Evolutionary conservation across 2,113 vertebrate species (phyloP), one percentile per base, ranked within the genome.

Genomic region (Picathartes gymnocephalus): DNA sequence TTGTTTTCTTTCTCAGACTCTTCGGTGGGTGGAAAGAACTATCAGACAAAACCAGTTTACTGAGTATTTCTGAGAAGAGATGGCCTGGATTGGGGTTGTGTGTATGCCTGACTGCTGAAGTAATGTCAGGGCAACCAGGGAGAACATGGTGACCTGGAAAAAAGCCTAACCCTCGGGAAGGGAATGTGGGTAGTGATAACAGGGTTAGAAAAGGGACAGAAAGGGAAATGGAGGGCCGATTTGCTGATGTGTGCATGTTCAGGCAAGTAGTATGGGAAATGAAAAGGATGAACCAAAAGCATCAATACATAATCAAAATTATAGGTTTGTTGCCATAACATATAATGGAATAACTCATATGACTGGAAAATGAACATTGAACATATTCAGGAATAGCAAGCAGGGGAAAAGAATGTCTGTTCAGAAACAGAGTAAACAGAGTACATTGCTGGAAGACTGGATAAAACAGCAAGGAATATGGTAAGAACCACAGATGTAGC

Each of bases 71-170:
- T 62, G 82, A 83, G 77, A 78, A 85, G 60, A 54, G 27, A 17
- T 16, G 78, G 88, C 42, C 44, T 72, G 80, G 15, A 35, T 2
- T 53, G 58, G 28, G 79, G 51, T 44, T 82, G 28, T 48, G n/a
- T 22, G 44, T 91, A 39, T 58, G 68, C 69, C 57, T 86, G 91
- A 53, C 51, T 45, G 74, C 44, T 86, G 56, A 83, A 90, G 82
- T 45, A 83, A 95, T 47, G 71, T 88, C 90, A 90, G 88, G 44
- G 68, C 85, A 94, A 68, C 42, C 64, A 78, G 86, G 62, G 64
- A 91, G 90, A 92, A 90, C 85, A n/a, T 66, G 68, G 68, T 95
- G 94, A 96, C 82, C 94, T 95, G 86, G 92, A 93, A 73, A 83
- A 95, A 86, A 73, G 88, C 95, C 94, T 92, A 92, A 88, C 45